Percentiles rank a stretch among this genome's conserved stretches.
These are phyloP conservation scores for Limanda limanda DNA, from an alignment of 2,113 vertebrate genomes.

Conservation along the genomic window DNA sequence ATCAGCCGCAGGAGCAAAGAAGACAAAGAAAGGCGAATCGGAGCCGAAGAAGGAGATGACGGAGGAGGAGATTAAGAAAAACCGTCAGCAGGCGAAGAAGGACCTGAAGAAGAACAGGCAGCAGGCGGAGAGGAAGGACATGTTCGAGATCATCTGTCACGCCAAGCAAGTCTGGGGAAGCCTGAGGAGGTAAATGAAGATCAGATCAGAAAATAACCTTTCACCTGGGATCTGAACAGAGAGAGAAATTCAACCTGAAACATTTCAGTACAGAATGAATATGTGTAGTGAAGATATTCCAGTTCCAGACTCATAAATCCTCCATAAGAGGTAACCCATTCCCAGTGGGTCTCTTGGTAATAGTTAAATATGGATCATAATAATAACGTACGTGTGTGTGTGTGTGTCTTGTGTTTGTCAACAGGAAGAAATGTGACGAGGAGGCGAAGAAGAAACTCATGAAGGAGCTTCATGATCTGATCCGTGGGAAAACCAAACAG, in stretches of 20 bases:
- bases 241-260: not conserved
- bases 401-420: conserved; percentile 13
- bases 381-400: not conserved
- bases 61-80: conserved; percentile 90
- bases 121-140: conserved; percentile 87
- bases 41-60: conserved; percentile 87
- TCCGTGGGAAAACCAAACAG: conserved; percentile 90
- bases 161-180: conserved; percentile 91
- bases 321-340: too few species aligned
- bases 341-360: too few species aligned
- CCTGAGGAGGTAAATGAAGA: conserved; percentile 67
- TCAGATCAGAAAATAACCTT: too few species aligned
- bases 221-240: not conserved
- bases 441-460: conserved; percentile 86
- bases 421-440: conserved; percentile 91
- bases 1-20: conserved; percentile 86
- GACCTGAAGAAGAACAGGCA: conserved; percentile 89
- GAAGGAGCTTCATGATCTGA: conserved; percentile 88
- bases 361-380: too few species aligned
- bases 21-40: conserved; percentile 87
- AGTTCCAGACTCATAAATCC: too few species aligned
- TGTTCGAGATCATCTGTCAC: conserved; percentile 87
- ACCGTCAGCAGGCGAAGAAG: conserved; percentile 87
- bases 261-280: too few species aligned
- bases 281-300: not conserved